Evolutionary conservation across 2,888 invertebrate genomes (phyloP), one percentile per base, ranked within the genome.

Genomic region (Prosopocoilus inquinatus): DNA sequence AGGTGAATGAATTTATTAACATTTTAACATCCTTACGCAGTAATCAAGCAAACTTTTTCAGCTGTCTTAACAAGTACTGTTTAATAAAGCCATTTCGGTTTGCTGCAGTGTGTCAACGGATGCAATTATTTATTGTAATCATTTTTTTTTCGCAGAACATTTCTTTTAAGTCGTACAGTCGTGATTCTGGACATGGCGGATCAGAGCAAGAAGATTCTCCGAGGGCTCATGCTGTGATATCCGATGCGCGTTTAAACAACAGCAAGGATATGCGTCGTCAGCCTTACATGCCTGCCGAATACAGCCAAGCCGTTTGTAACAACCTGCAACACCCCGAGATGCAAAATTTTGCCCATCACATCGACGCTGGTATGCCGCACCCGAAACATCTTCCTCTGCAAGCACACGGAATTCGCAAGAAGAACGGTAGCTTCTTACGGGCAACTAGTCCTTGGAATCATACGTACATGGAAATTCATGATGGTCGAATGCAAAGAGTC

Each of bases 121-220:
- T 4, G 3, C 20, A 28, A 4, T 28, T 28, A 28, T 28, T 28
- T 28, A 28, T 28, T 28, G 20, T 28, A 28, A 28, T 28, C 4
- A 28, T 28, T 28, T 53, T 57, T 51, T 59, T 63, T 59, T 77
- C 78, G 67, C 88, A 90, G 89, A 89, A 88, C 87, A 89, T 88
- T 87, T 89, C 89, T 87, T 89, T 88, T 89, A 89, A 89, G 76
- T 88, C 88, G 65, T 87, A 82, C 72, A 84, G 83, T 63, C 82
- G 84, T 59, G 84, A 84, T 72, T 83, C 84, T 44, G 83, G 84
- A 60, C 83, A 84, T 78, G 79, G 86, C 71, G 79, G 87, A 74
- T 81, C 84, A 73, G 75, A 85, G 80, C 79, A 89, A 80, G 78
- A 84, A 80, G 79, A 89, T 78, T 79, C 89, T 73, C 81, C 87